phyloP scores from a whole-genome alignment of 2,888 invertebrate species.

The Rotaria macrura region DNA sequence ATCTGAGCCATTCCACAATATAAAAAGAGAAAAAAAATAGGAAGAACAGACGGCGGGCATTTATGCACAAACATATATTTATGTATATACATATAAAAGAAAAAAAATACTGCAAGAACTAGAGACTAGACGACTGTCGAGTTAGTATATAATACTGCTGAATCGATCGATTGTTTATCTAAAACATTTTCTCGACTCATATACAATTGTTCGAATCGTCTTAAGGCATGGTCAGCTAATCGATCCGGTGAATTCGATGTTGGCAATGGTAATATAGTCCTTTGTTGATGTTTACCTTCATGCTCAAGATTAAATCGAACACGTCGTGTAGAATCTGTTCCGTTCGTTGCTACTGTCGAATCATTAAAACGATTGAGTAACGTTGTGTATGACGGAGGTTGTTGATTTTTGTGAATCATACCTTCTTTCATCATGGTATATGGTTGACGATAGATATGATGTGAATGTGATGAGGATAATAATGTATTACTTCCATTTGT shows the following conservation, averaged over 20 bases:
- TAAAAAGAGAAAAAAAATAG: not conserved
- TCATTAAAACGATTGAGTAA: not conserved
- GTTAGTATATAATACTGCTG: not conserved
- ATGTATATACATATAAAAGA: not conserved
- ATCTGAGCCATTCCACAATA: not conserved
- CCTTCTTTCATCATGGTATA: not conserved
- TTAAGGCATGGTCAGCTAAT: not conserved
- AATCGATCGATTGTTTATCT: not conserved
- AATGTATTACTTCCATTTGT: not conserved
- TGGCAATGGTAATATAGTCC: not conserved
- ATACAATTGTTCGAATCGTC: not conserved
- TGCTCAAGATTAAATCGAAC: not conserved
- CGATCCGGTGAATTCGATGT: not conserved
- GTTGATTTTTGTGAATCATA: not conserved
- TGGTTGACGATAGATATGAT: not conserved
- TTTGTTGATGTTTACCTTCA: not conserved
- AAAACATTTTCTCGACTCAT: not conserved
- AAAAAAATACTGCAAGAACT: not conserved
- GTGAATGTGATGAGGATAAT: not conserved
- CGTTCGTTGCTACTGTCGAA: not conserved
- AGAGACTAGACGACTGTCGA: not conserved
- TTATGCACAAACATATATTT: constrained; percentile 4
- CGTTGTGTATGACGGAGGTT: not conserved
- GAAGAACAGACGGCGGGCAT: not conserved
- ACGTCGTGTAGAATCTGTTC: not conserved